These are phyloP conservation scores for Iphiclides podalirius DNA, from an alignment of 2,888 invertebrate species.

Conservation along the genomic window DNA sequence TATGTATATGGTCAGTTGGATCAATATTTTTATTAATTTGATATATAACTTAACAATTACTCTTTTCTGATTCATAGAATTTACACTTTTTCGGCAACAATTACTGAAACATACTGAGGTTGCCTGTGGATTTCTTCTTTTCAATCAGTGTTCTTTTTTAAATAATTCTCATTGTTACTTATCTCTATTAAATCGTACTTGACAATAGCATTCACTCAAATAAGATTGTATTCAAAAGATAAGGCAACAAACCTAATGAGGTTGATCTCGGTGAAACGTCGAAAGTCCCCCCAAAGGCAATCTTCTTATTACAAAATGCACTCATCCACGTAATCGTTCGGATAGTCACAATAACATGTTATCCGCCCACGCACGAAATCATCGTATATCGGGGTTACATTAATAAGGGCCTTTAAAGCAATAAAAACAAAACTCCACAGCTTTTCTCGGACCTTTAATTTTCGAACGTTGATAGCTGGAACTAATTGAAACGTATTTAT, in stretches of 20 bases:
- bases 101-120: no score
- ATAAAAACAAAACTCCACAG: slow-evolving; percentile 13
- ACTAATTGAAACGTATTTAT: no score
- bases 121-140: no score
- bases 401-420: slow-evolving; percentile 20
- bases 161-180: no score
- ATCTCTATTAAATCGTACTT: no score
- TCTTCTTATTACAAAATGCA: slow-evolving; percentile 31
- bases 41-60: no score
- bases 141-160: no score
- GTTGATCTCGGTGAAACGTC: slow-evolving; percentile 20
- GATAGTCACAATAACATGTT: slow-evolving; percentile 35
- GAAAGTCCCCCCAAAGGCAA: slow-evolving; percentile 24
- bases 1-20: no score
- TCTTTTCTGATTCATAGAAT: no score
- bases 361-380: slow-evolving; percentile 32
- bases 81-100: no score
- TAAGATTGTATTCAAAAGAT: neutral
- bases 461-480: neutral
- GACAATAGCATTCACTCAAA: no score
- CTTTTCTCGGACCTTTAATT: slow-evolving; percentile 11
- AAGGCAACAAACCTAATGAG: neutral
- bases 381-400: slow-evolving; percentile 29
- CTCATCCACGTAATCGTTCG: slow-evolving; percentile 32
- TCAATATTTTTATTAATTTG: no score